A percentile compares a stretch with the other conserved stretches of the same genome.
phyloP scores from a whole-genome alignment of 2,888 invertebrate species.

The Tetropium fuscum region DNA sequence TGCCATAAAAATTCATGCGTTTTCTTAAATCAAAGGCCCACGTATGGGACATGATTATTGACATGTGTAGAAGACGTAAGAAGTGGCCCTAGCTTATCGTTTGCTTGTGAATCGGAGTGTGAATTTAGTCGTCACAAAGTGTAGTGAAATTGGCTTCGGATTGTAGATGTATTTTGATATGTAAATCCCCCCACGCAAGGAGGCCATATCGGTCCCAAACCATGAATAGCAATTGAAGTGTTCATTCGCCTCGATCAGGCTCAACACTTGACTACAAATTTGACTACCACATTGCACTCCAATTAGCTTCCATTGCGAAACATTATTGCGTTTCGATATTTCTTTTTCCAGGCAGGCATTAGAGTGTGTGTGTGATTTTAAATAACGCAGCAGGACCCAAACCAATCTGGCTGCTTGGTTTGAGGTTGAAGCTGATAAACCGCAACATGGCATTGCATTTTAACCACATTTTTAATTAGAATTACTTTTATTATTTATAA shows the following conservation, averaged over 20 bases:
- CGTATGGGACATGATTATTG: slow-evolving; percentile 1
- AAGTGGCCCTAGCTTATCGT: slow-evolving; percentile 16
- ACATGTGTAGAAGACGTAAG: slow-evolving; percentile 8
- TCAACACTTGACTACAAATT: slow-evolving; percentile 46
- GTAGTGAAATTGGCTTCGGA: slow-evolving; percentile 57
- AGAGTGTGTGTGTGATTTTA: too few species aligned
- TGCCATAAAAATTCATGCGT: neutral
- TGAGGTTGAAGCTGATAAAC: too few species aligned
- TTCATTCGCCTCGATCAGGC: slow-evolving; percentile 51
- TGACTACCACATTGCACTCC: slow-evolving; percentile 25
- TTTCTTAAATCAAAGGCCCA: slow-evolving; percentile 4
- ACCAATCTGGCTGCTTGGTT: too few species aligned
- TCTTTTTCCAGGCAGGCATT: too few species aligned
- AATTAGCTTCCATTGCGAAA: slow-evolving; percentile 1
- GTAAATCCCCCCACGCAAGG: slow-evolving; percentile 64
- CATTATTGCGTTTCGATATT: neutral
- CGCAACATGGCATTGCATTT: too few species aligned
- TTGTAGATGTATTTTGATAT: slow-evolving; percentile 64
- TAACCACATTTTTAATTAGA: too few species aligned
- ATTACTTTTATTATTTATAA: too few species aligned
- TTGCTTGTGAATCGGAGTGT: slow-evolving; percentile 28
- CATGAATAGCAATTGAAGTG: slow-evolving; percentile 65
- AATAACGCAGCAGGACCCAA: too few species aligned
- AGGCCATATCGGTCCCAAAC: slow-evolving; percentile 64
- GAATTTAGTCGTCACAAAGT: slow-evolving; percentile 45